These are phyloP conservation scores for Isichthys henryi DNA, from an alignment of 2,113 vertebrate species.

Conservation along the genomic window DNA sequence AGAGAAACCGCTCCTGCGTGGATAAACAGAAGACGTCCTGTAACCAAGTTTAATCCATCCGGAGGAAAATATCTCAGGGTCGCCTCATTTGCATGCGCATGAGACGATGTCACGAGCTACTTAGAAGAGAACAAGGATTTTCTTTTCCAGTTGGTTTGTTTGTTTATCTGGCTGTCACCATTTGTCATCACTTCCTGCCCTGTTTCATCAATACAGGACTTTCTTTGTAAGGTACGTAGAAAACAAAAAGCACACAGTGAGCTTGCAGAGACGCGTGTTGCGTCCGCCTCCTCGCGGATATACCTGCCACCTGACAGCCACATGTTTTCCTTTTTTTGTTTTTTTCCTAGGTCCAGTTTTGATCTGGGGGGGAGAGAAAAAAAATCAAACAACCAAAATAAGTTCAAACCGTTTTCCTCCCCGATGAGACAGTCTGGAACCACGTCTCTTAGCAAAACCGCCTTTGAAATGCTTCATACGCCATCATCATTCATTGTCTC, in stretches of 20 bases:
- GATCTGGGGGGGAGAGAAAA: conserved; percentile 21
- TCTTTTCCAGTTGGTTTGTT: conserved; percentile 53
- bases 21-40: conserved; percentile 67
- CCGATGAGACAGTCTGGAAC: conserved; percentile 59
- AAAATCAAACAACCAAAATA: conserved; percentile 54
- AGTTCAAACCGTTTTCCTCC: conserved; percentile 55
- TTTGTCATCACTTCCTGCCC: conserved; percentile 56
- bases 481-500: conserved; percentile 62
- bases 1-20: conserved; percentile 86
- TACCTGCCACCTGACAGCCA: conserved; percentile 37
- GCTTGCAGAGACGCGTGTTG: conserved; percentile 46
- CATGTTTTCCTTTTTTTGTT: conserved; percentile 32
- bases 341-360: not conserved
- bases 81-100: conserved; percentile 56
- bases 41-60: conserved; percentile 19
- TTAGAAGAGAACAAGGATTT: conserved; percentile 51
- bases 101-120: conserved; percentile 53
- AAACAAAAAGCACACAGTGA: conserved; percentile 23
- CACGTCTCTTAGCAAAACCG: conserved; percentile 57
- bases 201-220: conserved; percentile 21
- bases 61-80: conserved; percentile 47
- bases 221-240: conserved; percentile 35
- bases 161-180: conserved; percentile 45
- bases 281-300: not conserved
- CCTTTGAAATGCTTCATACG: conserved; percentile 68